Evolutionary conservation across 1,140 invertebrate genomes (phyloP).

Genomic region (Drosophila kohkoa): DNA sequence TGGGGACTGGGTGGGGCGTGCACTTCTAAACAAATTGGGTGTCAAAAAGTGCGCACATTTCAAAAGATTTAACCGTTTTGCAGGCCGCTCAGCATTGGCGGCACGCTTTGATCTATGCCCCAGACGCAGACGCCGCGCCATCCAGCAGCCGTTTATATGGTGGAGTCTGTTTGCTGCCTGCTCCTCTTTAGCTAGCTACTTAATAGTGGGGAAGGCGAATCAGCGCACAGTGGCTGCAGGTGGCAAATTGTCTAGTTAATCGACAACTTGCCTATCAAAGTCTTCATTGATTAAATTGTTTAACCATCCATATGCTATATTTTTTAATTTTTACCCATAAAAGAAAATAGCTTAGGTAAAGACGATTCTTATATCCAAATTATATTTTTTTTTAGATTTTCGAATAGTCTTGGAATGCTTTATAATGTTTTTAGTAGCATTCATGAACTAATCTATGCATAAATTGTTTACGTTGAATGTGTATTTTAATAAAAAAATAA

Average conservation of each 20-base stretch:
- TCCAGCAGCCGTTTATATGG: slow-evolving; percentile 59
- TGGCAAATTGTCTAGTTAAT: not conserved
- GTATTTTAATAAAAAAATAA: no score
- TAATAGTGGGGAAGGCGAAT: slow-evolving; percentile 9
- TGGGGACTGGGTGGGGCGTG: slow-evolving; percentile 36
- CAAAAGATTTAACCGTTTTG: slow-evolving; percentile 83
- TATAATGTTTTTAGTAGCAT: no score
- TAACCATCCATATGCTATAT: no score
- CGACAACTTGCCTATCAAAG: no score
- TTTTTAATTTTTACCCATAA: no score
- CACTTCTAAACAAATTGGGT: slow-evolving; percentile 84
- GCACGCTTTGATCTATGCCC: slow-evolving; percentile 69
- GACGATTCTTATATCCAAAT: no score
- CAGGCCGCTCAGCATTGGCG: slow-evolving; percentile 53
- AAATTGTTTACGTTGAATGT: no score
- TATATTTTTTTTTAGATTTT: no score
- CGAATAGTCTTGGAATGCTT: no score
- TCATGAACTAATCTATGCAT: no score
- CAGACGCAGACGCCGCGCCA: slow-evolving; percentile 69
- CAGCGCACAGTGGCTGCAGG: slow-evolving; percentile 48
- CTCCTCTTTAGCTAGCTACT: slow-evolving; percentile 2
- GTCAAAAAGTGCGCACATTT: slow-evolving; percentile 84
- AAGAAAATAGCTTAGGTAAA: no score
- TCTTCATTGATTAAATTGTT: no score
- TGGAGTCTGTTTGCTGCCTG: slow-evolving; percentile 25